These are phyloP conservation scores for Catagonus wagneri DNA, from an alignment of 2,113 vertebrate genomes.

Conservation along the genomic window DNA sequence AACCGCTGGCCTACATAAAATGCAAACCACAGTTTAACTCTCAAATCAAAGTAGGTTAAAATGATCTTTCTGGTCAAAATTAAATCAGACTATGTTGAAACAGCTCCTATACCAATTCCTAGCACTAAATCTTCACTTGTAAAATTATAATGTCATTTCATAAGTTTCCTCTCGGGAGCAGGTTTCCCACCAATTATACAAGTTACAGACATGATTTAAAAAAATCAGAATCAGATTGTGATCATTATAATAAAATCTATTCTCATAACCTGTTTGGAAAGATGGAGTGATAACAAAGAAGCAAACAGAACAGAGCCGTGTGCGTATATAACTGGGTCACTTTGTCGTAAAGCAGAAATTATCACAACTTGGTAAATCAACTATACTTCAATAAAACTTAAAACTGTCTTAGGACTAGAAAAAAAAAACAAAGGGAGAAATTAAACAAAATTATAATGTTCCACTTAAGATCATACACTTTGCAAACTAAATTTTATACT, in stretches of 20 bases:
- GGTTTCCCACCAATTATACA: not conserved
- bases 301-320: not conserved
- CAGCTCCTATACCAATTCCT: not conserved
- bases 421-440: not conserved
- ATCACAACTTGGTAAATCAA: no score
- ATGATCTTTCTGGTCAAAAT: constrained; percentile 25
- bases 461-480: not conserved
- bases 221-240: not conserved
- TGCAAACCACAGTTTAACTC: not conserved
- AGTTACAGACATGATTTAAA: not conserved
- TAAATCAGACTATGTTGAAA: not conserved
- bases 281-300: not conserved
- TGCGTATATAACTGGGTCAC: no score
- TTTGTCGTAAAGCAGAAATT: no score
- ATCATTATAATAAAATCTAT: not conserved
- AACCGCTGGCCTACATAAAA: not conserved
- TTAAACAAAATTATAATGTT: not conserved
- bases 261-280: constrained; percentile 19
- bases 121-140: constrained; percentile 18
- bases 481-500: constrained; percentile 24
- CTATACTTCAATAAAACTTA: no score
- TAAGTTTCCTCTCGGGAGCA: not conserved
- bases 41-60: constrained; percentile 2
- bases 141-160: not conserved
- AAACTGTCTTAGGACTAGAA: no score